Evolutionary conservation across 2,797 vertebrate species (phyloP).

Genomic region (Saxicola maurus): DNA sequence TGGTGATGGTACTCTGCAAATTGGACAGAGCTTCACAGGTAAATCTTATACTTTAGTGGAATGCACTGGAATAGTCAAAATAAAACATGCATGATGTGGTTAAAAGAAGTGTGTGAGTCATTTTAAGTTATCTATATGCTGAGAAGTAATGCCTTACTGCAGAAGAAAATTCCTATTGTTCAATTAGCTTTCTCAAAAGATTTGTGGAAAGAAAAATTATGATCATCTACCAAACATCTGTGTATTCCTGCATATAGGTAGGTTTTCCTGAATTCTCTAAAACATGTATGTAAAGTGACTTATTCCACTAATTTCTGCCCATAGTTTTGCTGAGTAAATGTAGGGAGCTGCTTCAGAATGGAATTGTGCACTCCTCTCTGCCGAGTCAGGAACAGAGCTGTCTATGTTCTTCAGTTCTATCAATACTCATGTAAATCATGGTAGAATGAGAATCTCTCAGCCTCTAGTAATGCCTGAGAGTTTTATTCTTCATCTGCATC

Average conservation of each 20-base stretch:
- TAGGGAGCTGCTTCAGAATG: neutral
- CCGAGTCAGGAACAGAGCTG: neutral
- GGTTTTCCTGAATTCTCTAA: neutral
- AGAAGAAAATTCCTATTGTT: neutral
- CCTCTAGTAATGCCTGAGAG: neutral
- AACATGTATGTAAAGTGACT: neutral
- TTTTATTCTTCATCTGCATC: neutral
- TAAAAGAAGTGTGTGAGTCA: neutral
- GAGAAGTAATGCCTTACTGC: neutral
- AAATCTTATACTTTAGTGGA: constrained; percentile 29
- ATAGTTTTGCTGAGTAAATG: neutral
- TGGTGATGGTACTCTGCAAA: constrained; percentile 66
- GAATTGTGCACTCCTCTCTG: neutral
- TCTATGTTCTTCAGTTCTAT: neutral
- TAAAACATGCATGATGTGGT: neutral
- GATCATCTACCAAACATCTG: neutral
- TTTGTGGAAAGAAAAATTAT: neutral
- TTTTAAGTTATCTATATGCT: neutral
- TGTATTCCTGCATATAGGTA: neutral
- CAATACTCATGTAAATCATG: neutral
- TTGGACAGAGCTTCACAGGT: constrained; percentile 86
- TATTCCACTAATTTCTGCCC: neutral
- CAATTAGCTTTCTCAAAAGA: neutral
- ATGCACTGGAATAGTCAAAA: neutral
- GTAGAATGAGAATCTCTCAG: neutral